Conservation (phyloP, 2,888 invertebrate species). For the Sphaeridia pumilis region DNA sequence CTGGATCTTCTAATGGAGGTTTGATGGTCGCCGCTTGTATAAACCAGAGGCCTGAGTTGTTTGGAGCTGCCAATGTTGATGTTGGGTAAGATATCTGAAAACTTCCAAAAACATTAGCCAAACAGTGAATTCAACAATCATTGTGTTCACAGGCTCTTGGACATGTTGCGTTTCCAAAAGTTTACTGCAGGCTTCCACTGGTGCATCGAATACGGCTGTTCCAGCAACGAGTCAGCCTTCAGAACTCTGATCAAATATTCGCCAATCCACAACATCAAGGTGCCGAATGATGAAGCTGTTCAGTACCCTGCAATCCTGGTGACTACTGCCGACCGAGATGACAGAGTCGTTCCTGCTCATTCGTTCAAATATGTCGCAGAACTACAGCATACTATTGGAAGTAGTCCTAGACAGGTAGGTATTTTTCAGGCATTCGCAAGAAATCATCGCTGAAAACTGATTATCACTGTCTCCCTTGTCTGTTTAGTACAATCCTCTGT, state of each 20-base stretch:
- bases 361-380: conserved; percentile 89
- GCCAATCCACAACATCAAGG: conserved; percentile 79
- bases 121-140: background rate
- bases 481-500: background rate
- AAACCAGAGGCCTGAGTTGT: conserved; percentile 90
- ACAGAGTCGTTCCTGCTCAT: conserved; percentile 94
- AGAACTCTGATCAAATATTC: conserved; percentile 74
- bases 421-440: background rate
- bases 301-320: conserved; percentile 86
- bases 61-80: conserved; percentile 82
- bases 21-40: conserved; percentile 86
- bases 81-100: conserved; percentile 60
- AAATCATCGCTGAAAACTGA: no score
- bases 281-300: conserved; percentile 43
- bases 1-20: conserved; percentile 95
- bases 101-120: background rate
- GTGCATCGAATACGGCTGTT: conserved; percentile 89
- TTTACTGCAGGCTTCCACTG: conserved; percentile 96
- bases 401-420: conserved; percentile 46
- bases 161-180: conserved; percentile 95
- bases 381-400: conserved; percentile 62
- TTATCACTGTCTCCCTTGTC: background rate
- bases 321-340: conserved; percentile 85
- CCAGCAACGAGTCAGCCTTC: conserved; percentile 76
- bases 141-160: conserved; percentile 62